Evolutionary conservation across 2,113 vertebrate species (phyloP).

Genomic region (Oncorhynchus gorbuscha): DNA sequence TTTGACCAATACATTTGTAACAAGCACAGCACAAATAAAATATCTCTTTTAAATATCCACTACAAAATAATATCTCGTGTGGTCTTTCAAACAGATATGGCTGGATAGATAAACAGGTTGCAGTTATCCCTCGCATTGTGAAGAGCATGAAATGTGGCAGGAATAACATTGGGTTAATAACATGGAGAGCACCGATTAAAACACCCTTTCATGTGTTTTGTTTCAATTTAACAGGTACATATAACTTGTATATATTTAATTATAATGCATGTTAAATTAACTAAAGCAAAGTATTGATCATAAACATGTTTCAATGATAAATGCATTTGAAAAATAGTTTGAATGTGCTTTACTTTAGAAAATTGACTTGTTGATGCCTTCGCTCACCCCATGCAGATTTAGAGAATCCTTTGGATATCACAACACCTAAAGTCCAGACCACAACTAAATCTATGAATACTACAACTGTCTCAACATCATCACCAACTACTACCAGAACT

Average conservation of each 20-base stretch:
- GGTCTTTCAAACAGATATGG: constrained; percentile 60
- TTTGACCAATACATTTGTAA: too few relatives aligned
- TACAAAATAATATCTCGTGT: background rate
- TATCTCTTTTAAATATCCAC: too few relatives aligned
- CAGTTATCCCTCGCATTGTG: constrained; percentile 58
- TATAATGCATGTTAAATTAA: background rate
- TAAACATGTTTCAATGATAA: background rate
- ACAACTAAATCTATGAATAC: background rate
- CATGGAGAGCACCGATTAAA: constrained; percentile 17
- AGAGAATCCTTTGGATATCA: background rate
- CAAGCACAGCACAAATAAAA: too few relatives aligned
- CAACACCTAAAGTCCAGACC: background rate
- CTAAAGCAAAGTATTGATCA: background rate
- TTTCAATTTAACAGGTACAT: constrained; percentile 63
- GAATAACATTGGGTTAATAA: constrained; percentile 44
- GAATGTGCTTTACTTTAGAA: background rate
- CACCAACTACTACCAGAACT: background rate
- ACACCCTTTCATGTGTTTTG: constrained; percentile 64
- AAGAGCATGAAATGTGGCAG: constrained; percentile 47
- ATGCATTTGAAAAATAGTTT: background rate
- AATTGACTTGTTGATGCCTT: too few relatives aligned
- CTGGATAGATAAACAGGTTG: constrained; percentile 63
- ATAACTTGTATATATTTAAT: background rate
- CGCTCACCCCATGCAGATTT: constrained; percentile 26
- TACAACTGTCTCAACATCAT: background rate